These are phyloP conservation scores for Lepidocyrtinus sp. DNA, from an alignment of 2,888 invertebrate genomes.

Conservation along the genomic window DNA sequence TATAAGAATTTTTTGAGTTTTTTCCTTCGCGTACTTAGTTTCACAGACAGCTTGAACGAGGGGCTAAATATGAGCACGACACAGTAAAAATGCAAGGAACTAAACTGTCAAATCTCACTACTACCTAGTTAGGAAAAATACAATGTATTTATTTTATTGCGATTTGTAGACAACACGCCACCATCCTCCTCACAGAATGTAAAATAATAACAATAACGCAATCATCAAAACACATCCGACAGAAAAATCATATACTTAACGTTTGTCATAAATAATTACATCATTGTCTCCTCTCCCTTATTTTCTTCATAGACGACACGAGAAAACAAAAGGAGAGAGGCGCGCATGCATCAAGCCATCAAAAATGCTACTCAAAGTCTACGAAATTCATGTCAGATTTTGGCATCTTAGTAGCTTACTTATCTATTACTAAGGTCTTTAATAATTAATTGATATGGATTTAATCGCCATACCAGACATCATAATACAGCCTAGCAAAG, in stretches of 20 bases:
- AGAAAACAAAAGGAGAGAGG: conserved; percentile 41
- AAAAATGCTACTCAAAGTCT: too few species aligned
- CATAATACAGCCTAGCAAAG: not conserved
- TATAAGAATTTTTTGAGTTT: too few species aligned
- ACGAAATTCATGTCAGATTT: too few species aligned
- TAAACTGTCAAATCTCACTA: conserved; percentile 58
- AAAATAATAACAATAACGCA: conserved; percentile 46
- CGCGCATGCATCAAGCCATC: too few species aligned
- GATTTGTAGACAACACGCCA: conserved; percentile 42
- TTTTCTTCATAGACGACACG: conserved; percentile 20
- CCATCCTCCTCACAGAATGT: conserved; percentile 1
- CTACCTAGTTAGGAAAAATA: conserved; percentile 34
- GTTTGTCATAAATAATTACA: conserved; percentile 60
- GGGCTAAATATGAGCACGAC: too few species aligned
- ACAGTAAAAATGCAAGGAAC: too few species aligned
- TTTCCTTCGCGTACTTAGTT: too few species aligned
- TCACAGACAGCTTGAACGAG: not conserved
- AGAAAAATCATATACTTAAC: conserved; percentile 58
- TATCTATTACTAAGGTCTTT: too few species aligned
- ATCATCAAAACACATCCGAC: conserved; percentile 51
- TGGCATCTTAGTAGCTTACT: too few species aligned
- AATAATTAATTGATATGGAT: not conserved
- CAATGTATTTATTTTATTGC: conserved; percentile 44
- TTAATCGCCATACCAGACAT: not conserved
- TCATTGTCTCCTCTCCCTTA: conserved; percentile 51